Evolutionary conservation across 2,888 invertebrate species (phyloP).

Genomic region (Nemurella pictetii): DNA sequence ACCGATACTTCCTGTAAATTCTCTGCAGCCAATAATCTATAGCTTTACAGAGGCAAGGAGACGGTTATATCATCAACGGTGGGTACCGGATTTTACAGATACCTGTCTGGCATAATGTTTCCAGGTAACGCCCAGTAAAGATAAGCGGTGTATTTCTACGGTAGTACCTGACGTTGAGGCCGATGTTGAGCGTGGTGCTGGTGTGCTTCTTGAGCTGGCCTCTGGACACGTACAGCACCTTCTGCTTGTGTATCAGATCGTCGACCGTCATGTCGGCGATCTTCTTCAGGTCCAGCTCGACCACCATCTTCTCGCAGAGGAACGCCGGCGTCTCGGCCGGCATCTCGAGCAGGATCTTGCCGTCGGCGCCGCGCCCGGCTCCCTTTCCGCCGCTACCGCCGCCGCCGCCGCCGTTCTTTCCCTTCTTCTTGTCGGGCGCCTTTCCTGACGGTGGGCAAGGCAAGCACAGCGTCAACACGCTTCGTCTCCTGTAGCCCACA

Average conservation of each 20-base stretch:
- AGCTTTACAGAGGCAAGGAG: no score
- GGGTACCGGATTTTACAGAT: no score
- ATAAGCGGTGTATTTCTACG: no score
- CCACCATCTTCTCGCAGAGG: conserved; percentile 86
- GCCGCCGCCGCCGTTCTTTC: conserved; percentile 25
- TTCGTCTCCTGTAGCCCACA: no score
- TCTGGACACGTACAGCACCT: conserved; percentile 82
- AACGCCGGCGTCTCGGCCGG: conserved; percentile 83
- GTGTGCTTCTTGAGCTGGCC: conserved; percentile 89
- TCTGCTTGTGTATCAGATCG: conserved; percentile 79
- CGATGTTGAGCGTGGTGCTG: conserved; percentile 89
- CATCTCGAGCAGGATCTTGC: conserved; percentile 60
- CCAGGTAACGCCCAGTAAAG: no score
- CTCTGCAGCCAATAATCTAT: no score
- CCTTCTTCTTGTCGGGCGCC: conserved; percentile 61
- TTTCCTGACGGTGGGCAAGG: no score
- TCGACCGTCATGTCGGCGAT: conserved; percentile 88
- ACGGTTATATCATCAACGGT: no score
- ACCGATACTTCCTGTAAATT: no score
- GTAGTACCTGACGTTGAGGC: conserved; percentile 81
- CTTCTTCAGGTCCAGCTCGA: conserved; percentile 87
- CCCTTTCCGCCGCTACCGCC: no score
- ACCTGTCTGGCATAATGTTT: no score
- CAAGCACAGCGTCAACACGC: no score
- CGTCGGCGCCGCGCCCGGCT: conserved; percentile 36